phyloP scores from a whole-genome alignment of 2,888 invertebrate species.

The Cremastobaeus sp. region DNA sequence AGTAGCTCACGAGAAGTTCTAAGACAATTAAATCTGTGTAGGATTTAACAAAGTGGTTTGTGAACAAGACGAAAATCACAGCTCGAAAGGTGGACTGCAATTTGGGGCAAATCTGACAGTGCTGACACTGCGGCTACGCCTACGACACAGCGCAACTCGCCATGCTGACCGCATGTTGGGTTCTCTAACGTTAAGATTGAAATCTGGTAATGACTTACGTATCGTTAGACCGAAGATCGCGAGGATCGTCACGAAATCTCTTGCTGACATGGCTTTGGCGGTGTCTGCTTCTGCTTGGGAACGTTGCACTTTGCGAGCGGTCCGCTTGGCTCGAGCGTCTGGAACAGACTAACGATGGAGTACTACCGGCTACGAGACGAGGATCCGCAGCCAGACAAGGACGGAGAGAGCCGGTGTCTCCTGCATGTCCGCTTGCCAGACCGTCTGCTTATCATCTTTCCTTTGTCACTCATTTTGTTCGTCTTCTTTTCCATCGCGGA shows the following conservation, averaged over 20 bases:
- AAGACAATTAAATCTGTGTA: too few relatives aligned
- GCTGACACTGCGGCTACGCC: conserved; percentile 51
- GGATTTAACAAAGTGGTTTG: too few relatives aligned
- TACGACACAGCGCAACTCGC: conserved; percentile 21
- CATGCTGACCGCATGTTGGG: conserved; percentile 8
- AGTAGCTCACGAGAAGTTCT: too few relatives aligned
- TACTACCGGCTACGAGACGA: conserved; percentile 62
- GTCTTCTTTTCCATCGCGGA: conserved; percentile 32
- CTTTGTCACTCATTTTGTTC: conserved; percentile 25
- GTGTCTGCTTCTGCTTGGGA: conserved; percentile 16
- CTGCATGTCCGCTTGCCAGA: conserved; percentile 25
- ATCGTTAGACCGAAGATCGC: conserved; percentile 54
- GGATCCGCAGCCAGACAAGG: conserved; percentile 43
- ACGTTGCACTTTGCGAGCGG: conserved; percentile 59
- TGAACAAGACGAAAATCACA: too few relatives aligned
- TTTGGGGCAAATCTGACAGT: conserved; percentile 35
- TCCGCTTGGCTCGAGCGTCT: conserved; percentile 73
- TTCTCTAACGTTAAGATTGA: conserved; percentile 13
- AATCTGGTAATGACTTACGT: conserved; percentile 64
- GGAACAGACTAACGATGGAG: conserved; percentile 74
- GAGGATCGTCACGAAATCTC: conserved; percentile 44
- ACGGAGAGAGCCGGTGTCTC: conserved; percentile 57
- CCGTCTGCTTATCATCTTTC: conserved; percentile 56
- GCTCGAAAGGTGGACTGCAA: conserved; percentile 25
- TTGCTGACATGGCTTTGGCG: conserved; percentile 60